These are phyloP conservation scores for Pao palembangensis DNA, from an alignment of 2,113 vertebrate species.

Conservation along the genomic window DNA sequence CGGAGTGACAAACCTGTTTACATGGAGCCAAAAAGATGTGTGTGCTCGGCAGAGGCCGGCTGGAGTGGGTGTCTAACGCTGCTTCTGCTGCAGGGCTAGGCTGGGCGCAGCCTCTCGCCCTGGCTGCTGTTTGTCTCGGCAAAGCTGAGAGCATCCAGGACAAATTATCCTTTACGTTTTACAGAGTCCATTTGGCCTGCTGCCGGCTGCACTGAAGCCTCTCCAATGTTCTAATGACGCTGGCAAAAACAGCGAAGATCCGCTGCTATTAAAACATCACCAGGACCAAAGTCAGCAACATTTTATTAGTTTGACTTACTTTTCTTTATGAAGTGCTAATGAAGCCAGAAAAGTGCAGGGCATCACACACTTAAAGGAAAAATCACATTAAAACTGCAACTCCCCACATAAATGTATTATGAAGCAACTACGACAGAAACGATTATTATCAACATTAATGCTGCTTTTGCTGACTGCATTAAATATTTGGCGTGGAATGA, in stretches of 20 bases:
- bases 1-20: conserved; percentile 47
- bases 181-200: conserved; percentile 66
- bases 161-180: conserved; percentile 48
- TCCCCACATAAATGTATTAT: conserved; percentile 33
- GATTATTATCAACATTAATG: conserved; percentile 22
- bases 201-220: conserved; percentile 58
- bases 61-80: conserved; percentile 22
- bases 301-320: conserved; percentile 52
- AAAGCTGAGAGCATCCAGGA: conserved; percentile 42
- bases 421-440: conserved; percentile 13
- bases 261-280: conserved; percentile 47
- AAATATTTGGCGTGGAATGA: background rate
- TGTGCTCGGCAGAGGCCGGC: conserved; percentile 22
- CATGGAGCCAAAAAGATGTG: conserved; percentile 33
- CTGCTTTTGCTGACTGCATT: background rate
- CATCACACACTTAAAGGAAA: conserved; percentile 27
- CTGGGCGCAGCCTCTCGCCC: conserved; percentile 18
- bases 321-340: conserved; percentile 39
- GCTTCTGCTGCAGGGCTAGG: conserved; percentile 13
- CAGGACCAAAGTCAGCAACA: conserved; percentile 51
- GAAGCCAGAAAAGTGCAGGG: conserved; percentile 36
- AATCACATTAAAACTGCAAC: conserved; percentile 18
- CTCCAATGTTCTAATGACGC: conserved; percentile 64
- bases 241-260: conserved; percentile 51
- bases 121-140: conserved; percentile 42